Conservation (phyloP, 2,888 invertebrate genomes). For the Cephus rjabovi region DNA sequence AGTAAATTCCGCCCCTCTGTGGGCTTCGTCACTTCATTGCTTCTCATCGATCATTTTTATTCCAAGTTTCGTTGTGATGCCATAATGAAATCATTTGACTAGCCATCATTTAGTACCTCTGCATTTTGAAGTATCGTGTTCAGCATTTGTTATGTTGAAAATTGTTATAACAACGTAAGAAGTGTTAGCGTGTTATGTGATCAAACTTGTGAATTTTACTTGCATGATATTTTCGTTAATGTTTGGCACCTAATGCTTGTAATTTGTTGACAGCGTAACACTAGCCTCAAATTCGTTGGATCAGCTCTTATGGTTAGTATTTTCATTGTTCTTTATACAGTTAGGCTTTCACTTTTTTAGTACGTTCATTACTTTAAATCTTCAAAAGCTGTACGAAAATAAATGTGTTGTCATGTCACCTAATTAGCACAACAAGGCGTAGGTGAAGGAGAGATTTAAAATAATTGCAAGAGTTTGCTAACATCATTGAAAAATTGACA, state of each 20-base stretch:
- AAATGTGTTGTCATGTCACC: background rate
- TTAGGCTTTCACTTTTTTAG: background rate
- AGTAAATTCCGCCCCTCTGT: conserved; percentile 5
- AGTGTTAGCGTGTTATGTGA: background rate
- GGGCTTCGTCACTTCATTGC: background rate
- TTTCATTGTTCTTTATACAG: background rate
- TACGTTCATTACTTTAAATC: background rate
- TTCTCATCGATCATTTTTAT: background rate
- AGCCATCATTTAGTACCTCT: background rate
- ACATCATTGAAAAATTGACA: background rate
- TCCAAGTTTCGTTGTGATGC: background rate
- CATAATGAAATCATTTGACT: background rate
- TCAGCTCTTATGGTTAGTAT: background rate
- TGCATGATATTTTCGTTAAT: background rate
- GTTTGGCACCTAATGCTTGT: background rate
- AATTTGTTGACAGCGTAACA: background rate
- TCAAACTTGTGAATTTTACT: background rate
- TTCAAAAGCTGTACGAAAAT: background rate
- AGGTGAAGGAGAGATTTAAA: background rate
- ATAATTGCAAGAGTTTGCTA: background rate
- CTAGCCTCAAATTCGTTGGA: background rate
- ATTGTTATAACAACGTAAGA: background rate
- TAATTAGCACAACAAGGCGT: background rate
- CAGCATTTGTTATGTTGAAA: background rate
- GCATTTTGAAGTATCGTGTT: background rate